Percentiles rank a stretch among this genome's conserved stretches.
These are phyloP conservation scores for Anolis sagrei DNA, from an alignment of 2,113 vertebrate genomes.

Conservation along the genomic window DNA sequence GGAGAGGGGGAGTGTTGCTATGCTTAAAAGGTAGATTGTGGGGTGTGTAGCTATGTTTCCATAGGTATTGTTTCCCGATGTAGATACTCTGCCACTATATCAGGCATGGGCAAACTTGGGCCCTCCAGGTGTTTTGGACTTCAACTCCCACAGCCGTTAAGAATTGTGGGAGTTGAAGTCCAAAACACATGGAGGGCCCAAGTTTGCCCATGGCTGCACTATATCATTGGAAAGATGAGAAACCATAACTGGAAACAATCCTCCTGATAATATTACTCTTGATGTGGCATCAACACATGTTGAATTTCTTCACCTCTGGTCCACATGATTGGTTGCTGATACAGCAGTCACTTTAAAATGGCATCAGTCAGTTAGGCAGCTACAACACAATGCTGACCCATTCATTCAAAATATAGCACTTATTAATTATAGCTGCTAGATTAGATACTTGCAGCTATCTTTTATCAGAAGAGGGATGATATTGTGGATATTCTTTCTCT, in stretches of 20 bases:
- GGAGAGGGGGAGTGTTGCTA: no score
- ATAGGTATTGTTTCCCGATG: no score
- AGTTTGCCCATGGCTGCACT: no score
- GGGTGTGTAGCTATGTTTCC: no score
- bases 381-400: not conserved
- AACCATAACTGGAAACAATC: not conserved
- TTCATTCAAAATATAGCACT: not conserved
- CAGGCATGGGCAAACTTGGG: no score
- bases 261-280: not conserved
- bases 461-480: not conserved
- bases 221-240: not conserved
- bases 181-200: no score
- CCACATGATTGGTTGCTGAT: not conserved
- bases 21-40: no score
- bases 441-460: not conserved
- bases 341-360: not conserved
- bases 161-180: no score
- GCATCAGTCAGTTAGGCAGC: not conserved
- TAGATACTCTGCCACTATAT: not conserved
- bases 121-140: no score
- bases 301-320: not conserved
- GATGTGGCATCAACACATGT: not conserved
- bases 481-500: not conserved
- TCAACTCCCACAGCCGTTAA: no score
- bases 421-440: not conserved